These are phyloP conservation scores for Cottus gobio DNA, from an alignment of 2,113 vertebrate species.

Conservation along the genomic window DNA sequence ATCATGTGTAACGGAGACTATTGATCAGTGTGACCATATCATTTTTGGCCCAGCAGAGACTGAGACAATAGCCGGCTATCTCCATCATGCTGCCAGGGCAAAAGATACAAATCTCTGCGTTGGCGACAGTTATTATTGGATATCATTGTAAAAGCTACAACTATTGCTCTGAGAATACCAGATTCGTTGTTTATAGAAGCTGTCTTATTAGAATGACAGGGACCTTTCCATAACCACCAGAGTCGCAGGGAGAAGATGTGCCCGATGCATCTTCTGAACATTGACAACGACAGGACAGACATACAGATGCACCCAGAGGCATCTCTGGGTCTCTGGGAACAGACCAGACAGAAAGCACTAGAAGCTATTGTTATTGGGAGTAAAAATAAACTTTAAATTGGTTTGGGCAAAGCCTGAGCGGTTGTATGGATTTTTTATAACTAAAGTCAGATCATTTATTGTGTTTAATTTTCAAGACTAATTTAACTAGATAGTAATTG, in stretches of 20 bases:
- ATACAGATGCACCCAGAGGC: slow-evolving; percentile 44
- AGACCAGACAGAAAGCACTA: slow-evolving; percentile 13
- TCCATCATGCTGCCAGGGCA: slow-evolving; percentile 51
- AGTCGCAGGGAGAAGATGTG: slow-evolving; percentile 12
- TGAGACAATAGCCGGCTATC: slow-evolving; percentile 62
- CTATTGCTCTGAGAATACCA: slow-evolving; percentile 24
- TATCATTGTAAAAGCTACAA: slow-evolving; percentile 20
- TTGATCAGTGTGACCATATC: slow-evolving; percentile 74
- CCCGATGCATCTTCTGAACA: slow-evolving; percentile 46
- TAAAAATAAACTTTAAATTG: not conserved
- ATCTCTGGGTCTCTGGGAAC: slow-evolving; percentile 11
- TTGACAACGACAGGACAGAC: slow-evolving; percentile 35
- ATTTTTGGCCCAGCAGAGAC: slow-evolving; percentile 66
- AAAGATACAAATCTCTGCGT: slow-evolving; percentile 9
- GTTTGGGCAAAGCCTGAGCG: slow-evolving; percentile 14
- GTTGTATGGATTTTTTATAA: not conserved
- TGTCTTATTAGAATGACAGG: slow-evolving; percentile 21
- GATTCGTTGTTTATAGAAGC: slow-evolving; percentile 37
- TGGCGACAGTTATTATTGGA: slow-evolving; percentile 31
- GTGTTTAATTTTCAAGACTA: not conserved
- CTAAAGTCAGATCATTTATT: no score
- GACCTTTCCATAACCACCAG: slow-evolving; percentile 34
- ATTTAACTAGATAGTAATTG: not conserved
- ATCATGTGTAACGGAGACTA: slow-evolving; percentile 83
- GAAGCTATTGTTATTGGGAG: slow-evolving; percentile 10